These are phyloP conservation scores for Mechanitis mazaeus DNA, from an alignment of 2,888 invertebrate species.

Conservation along the genomic window DNA sequence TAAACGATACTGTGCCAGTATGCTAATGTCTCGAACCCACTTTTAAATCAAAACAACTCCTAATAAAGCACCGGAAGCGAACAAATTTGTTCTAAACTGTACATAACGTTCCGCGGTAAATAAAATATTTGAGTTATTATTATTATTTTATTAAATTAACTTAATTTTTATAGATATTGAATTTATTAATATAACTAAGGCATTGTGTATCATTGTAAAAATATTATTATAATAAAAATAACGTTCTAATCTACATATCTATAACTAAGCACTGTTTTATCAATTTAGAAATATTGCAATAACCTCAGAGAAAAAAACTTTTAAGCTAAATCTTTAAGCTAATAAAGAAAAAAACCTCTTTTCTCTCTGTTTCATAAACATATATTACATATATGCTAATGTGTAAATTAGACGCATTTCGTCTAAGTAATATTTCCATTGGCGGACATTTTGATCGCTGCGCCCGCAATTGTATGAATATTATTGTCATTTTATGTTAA, in stretches of 20 bases:
- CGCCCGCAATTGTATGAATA: conserved; percentile 58
- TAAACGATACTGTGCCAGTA: conserved; percentile 45
- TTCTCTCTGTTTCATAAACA: no score
- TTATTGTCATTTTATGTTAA: conserved; percentile 69
- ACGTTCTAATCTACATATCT: no score
- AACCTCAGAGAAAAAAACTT: no score
- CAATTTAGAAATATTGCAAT: no score
- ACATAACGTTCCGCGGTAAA: conserved; percentile 48
- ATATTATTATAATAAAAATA: no score
- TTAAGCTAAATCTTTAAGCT: no score
- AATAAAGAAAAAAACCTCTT: no score
- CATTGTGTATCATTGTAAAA: not conserved
- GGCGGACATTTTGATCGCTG: conserved; percentile 43
- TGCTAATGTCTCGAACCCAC: conserved; percentile 41
- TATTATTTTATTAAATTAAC: conserved; percentile 32
- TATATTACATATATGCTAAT: conserved; percentile 4
- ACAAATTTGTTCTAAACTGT: conserved; percentile 54
- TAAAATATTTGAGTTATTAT: conserved; percentile 41
- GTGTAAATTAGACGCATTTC: conserved; percentile 2
- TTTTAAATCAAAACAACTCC: conserved; percentile 42
- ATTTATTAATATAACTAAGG: not conserved
- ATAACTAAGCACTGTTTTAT: no score
- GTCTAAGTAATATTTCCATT: conserved; percentile 43
- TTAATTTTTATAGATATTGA: not conserved
- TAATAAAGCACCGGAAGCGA: conserved; percentile 58